phyloP scores from a whole-genome alignment of 2,888 invertebrate species.

The Phasia obesa region DNA sequence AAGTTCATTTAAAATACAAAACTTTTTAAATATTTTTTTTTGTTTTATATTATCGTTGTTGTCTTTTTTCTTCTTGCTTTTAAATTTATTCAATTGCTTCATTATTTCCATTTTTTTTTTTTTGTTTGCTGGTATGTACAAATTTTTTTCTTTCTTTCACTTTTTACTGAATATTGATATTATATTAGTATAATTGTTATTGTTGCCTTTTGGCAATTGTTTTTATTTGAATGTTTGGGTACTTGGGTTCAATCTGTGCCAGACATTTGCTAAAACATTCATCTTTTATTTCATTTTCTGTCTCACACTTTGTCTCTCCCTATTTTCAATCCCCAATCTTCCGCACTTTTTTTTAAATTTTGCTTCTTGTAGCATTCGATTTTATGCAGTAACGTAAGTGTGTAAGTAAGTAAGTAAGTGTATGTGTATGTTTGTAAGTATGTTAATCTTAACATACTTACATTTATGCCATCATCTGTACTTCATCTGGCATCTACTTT shows the following conservation, averaged over 20 bases:
- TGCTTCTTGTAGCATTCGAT: background rate
- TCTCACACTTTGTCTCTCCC: background rate
- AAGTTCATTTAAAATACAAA: slow-evolving; percentile 62
- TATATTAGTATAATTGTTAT: slow-evolving; percentile 53
- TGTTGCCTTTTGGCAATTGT: slow-evolving; percentile 63
- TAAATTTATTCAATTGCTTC: slow-evolving; percentile 64
- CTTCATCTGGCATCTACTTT: slow-evolving; percentile 79
- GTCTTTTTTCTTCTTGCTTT: slow-evolving; percentile 21
- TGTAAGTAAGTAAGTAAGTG: no score
- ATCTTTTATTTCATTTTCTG: slow-evolving; percentile 50
- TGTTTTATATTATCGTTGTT: background rate
- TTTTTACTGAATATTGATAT: slow-evolving; percentile 48
- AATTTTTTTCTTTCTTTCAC: background rate
- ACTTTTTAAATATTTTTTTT: slow-evolving; percentile 50
- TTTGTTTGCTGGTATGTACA: no score
- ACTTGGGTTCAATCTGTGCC: slow-evolving; percentile 63
- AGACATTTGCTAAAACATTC: slow-evolving; percentile 65
- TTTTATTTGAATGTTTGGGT: slow-evolving; percentile 29
- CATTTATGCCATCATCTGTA: slow-evolving; percentile 77
- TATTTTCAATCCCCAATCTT: background rate
- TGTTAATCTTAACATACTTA: slow-evolving; percentile 59
- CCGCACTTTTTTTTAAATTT: background rate
- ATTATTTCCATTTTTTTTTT: slow-evolving; percentile 39
- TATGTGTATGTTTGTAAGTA: slow-evolving; percentile 41
- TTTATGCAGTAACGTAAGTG: slow-evolving; percentile 22